These are phyloP conservation scores for Volucella bombylans DNA, from an alignment of 2,888 invertebrate genomes.

Conservation along the genomic window DNA sequence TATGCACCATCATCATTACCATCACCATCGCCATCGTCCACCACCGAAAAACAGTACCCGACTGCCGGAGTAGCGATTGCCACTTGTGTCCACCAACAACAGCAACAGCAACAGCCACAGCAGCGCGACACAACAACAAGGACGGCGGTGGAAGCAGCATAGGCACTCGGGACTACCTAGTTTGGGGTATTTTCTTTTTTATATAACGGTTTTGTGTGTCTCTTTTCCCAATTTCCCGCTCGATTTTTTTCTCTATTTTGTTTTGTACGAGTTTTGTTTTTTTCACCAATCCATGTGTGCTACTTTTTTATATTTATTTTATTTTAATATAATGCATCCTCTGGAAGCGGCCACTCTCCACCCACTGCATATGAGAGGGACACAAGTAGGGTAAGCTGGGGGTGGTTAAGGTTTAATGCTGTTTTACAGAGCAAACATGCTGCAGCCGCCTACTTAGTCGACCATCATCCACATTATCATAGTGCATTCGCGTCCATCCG, in stretches of 20 bases:
- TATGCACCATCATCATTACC: constrained; percentile 29
- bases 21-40: constrained; percentile 40
- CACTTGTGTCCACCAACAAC: background rate
- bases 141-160: constrained; percentile 6
- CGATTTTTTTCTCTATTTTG: constrained; percentile 71
- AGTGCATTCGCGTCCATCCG: constrained; percentile 57
- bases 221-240: constrained; percentile 70
- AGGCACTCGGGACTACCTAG: constrained; percentile 64
- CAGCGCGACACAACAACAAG: constrained; percentile 48
- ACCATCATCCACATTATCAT: constrained; percentile 73
- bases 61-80: too few relatives aligned
- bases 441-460: constrained; percentile 72
- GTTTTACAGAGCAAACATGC: constrained; percentile 69
- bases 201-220: constrained; percentile 73
- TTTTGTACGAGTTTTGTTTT: constrained; percentile 78
- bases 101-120: background rate
- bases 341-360: constrained; percentile 12
- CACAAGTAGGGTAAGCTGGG: background rate
- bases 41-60: constrained; percentile 38
- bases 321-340: constrained; percentile 77
- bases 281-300: constrained; percentile 56
- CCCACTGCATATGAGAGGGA: constrained; percentile 17
- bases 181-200: constrained; percentile 67
- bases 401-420: constrained; percentile 61
- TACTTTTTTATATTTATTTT: constrained; percentile 73